A percentile compares a stretch with the other conserved stretches of the same genome.
phyloP scores from a whole-genome alignment of 2,888 invertebrate genomes.

The Ormyrus nitidulus region DNA sequence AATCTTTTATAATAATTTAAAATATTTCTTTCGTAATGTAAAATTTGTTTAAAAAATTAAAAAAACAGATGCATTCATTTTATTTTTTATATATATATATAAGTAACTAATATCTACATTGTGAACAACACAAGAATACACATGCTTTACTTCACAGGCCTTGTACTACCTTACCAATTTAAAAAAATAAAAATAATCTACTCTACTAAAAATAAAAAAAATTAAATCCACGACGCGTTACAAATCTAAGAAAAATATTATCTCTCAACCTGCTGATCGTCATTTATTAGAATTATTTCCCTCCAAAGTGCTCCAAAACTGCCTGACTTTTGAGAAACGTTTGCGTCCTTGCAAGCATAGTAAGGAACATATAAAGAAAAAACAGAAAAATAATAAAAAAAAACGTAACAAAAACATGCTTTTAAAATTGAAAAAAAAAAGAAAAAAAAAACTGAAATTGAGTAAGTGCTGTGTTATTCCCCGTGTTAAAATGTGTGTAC shows the following conservation, averaged over 20 bases:
- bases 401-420: slow-evolving; percentile 17
- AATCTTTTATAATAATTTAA: too few relatives aligned
- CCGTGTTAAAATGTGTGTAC: background rate
- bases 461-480: slow-evolving; percentile 19
- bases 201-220: slow-evolving; percentile 28
- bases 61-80: too few relatives aligned
- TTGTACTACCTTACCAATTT: too few relatives aligned
- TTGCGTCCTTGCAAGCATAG: slow-evolving; percentile 72
- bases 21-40: too few relatives aligned
- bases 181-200: slow-evolving; percentile 19
- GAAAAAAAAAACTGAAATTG: slow-evolving; percentile 27
- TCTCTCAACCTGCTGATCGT: slow-evolving; percentile 47
- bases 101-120: background rate
- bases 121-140: background rate
- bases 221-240: background rate
- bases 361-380: slow-evolving; percentile 56
- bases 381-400: slow-evolving; percentile 47
- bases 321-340: slow-evolving; percentile 74
- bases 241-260: slow-evolving; percentile 21
- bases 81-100: too few relatives aligned
- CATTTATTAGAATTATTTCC: slow-evolving; percentile 70
- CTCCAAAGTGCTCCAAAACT: slow-evolving; percentile 75
- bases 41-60: too few relatives aligned
- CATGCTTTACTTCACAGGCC: background rate
- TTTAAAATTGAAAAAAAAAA: background rate